Evolutionary conservation across 2,888 invertebrate genomes (phyloP), one percentile per base, ranked within the genome.

Genomic region (Cyclophora albipunctata): DNA sequence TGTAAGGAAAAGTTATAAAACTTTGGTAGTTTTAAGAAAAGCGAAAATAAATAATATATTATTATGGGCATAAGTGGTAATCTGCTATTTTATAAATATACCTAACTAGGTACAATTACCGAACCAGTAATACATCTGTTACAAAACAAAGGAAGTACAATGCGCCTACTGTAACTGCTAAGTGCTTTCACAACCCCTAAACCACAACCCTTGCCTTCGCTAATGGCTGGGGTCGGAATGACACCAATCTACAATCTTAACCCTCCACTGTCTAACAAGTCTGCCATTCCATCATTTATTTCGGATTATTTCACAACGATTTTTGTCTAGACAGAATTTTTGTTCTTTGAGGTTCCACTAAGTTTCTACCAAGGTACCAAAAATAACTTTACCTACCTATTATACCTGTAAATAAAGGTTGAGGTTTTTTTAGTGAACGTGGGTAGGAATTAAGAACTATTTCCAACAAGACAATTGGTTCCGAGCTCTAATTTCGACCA

Each of bases 101-200:
- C n/a, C n/a, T n/a, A n/a, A n/a, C n/a, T n/a, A n/a, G n/a, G n/a
- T 37, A 20, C 20, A 20, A 5, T 42, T 34, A 7, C 3, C 34
- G 7, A 45, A 45, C 42, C 20, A 47, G 53, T 64, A 70, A 63
- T 60, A 59, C 64, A 55, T 62, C 52, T 57, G 58, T 58, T 63
- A 57, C 56, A 57, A 62, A 64, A 71, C 73, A 73, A 74, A 62
- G 56, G 61, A 58, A 58, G 54, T 61, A 54, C 20, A 53, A 54
- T 50, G 34, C 47, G 60, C 60, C 58, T 60, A 54, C 55, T 20
- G 20, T 20, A 20, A 20, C 20, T 54, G 56, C 42, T 52, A 44
- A 55, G 46, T 46, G 51, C 54, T 49, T 52, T 49, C 56, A 46
- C 51, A 58, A 53, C 57, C 58, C 53, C 47, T 45, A 51, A 20